Conservation (phyloP, 2,888 invertebrate genomes). For the Cheilosia scutellata region DNA sequence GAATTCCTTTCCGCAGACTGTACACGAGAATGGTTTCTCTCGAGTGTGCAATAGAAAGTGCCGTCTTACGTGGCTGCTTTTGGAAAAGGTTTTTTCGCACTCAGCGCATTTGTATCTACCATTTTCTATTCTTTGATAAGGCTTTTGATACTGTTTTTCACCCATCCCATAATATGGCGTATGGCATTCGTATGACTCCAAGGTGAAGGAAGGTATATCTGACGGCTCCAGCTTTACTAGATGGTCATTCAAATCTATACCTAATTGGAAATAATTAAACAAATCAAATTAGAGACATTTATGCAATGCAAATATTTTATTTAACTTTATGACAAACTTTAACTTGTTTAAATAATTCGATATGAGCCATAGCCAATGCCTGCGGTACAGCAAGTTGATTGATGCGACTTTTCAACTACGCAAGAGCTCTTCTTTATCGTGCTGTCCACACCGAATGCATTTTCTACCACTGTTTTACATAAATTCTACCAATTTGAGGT, state of each 20-base stretch:
- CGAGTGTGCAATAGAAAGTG: slow-evolving; percentile 36
- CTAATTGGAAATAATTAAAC: neutral
- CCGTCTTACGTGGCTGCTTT: slow-evolving; percentile 20
- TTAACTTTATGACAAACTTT: neutral
- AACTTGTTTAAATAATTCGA: neutral
- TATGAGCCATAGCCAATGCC: no score
- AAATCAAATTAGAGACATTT: neutral
- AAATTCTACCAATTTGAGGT: no score
- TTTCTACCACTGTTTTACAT: no score
- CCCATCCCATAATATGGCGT: neutral
- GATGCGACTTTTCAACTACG: no score
- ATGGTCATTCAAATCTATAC: neutral
- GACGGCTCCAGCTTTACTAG: neutral
- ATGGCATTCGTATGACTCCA: neutral
- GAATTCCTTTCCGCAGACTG: slow-evolving; percentile 24
- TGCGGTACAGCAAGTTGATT: no score
- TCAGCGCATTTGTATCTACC: slow-evolving; percentile 9
- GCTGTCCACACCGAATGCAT: no score
- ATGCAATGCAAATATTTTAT: neutral
- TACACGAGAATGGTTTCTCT: slow-evolving; percentile 26
- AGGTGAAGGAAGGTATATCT: neutral
- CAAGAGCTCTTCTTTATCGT: no score
- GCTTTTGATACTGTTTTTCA: no score
- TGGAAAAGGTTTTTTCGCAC: slow-evolving; percentile 28
- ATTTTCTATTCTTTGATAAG: neutral